phyloP scores from a whole-genome alignment of 2,888 invertebrate genomes.

The Ypsolopha scabrella region DNA sequence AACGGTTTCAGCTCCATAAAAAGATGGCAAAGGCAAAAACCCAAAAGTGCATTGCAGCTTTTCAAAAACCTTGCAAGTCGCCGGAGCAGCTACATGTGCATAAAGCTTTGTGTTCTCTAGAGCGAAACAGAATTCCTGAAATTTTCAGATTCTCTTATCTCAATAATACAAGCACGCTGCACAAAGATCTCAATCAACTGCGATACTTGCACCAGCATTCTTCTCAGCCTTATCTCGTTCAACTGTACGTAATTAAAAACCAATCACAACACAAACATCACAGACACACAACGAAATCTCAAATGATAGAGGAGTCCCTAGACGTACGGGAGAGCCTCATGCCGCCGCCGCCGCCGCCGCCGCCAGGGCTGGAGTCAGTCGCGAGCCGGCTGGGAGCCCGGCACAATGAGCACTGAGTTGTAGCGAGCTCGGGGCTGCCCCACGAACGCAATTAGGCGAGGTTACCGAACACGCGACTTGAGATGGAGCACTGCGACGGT shows the following conservation, averaged over 20 bases:
- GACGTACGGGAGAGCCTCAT: slow-evolving; percentile 10
- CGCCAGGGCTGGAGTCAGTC: neutral
- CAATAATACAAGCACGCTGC: no score
- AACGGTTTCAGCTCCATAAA: no score
- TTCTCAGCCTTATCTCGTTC: neutral
- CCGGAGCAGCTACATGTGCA: no score
- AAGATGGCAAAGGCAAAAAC: no score
- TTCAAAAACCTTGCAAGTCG: no score
- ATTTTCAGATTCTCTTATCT: no score
- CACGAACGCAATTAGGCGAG: neutral
- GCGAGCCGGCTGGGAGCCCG: neutral
- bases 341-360: neutral
- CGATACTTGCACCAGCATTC: no score
- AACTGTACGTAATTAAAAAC: no score
- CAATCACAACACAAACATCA: neutral
- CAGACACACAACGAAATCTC: neutral
- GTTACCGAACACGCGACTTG: slow-evolving; percentile 22
- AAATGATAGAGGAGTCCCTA: neutral
- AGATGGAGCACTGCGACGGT: slow-evolving; percentile 11
- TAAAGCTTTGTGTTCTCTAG: no score
- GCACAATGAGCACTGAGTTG: neutral
- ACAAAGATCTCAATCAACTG: no score
- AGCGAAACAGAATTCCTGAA: no score
- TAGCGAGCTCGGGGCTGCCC: neutral
- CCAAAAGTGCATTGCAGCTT: no score